Conservation (phyloP, 2,797 vertebrate genomes). For the Parambassis ranga region DNA sequence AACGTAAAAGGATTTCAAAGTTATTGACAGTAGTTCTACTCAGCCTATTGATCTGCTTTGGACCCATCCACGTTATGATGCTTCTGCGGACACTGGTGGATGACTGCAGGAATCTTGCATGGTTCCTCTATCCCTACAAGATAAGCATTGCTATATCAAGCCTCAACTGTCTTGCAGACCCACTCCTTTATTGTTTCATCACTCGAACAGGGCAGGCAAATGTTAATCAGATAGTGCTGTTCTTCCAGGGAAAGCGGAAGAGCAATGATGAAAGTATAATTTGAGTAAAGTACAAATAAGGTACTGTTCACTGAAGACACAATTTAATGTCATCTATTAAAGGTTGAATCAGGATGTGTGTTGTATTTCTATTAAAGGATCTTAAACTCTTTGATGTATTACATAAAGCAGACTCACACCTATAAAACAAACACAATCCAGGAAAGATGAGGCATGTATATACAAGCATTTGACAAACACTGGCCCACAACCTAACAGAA, state of each 20-base stretch:
- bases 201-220: conserved; percentile 78
- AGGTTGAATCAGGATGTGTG: too few species aligned
- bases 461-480: too few species aligned
- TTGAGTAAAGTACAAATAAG: background rate
- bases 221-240: conserved; percentile 40
- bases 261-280: background rate
- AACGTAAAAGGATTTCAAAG: conserved; percentile 80
- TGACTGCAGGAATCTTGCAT: background rate
- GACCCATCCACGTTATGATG: conserved; percentile 84
- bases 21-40: conserved; percentile 80
- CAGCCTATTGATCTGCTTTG: conserved; percentile 85
- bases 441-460: too few species aligned
- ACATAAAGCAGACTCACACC: too few species aligned
- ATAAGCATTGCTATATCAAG: conserved; percentile 80
- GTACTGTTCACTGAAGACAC: too few species aligned
- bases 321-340: too few species aligned
- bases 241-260: conserved; percentile 40
- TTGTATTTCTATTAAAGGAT: too few species aligned
- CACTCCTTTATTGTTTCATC: conserved; percentile 90
- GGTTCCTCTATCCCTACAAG: conserved; percentile 77
- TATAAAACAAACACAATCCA: too few species aligned
- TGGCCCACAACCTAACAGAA: too few species aligned
- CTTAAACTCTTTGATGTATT: too few species aligned
- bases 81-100: conserved; percentile 77
- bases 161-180: conserved; percentile 88